phyloP scores from a whole-genome alignment of 2,888 invertebrate species.

The Archips xylosteana region DNA sequence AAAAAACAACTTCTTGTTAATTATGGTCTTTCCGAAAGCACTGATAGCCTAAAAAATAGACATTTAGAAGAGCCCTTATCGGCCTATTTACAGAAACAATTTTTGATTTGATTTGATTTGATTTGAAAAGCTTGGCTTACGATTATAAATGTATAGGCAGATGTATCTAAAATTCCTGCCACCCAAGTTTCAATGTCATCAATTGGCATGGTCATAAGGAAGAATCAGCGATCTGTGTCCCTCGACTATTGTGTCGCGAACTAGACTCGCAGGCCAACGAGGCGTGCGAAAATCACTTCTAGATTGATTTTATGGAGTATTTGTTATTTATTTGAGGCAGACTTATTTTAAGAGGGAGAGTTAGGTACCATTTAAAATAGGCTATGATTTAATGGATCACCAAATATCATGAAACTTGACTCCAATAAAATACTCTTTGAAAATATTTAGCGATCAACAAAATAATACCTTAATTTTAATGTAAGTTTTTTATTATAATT shows the following conservation, averaged over 20 bases:
- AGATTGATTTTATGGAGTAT: constrained; percentile 56
- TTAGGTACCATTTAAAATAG: not conserved
- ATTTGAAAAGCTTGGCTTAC: too few species aligned
- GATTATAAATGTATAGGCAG: not conserved
- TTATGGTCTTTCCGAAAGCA: too few species aligned
- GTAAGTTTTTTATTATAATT: too few species aligned
- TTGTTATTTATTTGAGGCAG: constrained; percentile 40
- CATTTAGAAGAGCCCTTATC: too few species aligned
- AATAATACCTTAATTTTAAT: too few species aligned
- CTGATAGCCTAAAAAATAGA: too few species aligned
- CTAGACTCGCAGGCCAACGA: constrained; percentile 55
- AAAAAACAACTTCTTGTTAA: too few species aligned
- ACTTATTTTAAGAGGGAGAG: constrained; percentile 11
- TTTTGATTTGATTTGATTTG: too few species aligned
- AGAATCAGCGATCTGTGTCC: constrained; percentile 50
- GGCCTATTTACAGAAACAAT: not conserved
- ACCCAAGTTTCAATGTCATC: constrained; percentile 46
- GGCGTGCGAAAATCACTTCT: constrained; percentile 61
- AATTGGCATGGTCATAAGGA: constrained; percentile 64
- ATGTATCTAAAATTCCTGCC: constrained; percentile 13
- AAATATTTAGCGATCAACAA: too few species aligned
- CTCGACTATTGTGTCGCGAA: constrained; percentile 43
- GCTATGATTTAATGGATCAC: not conserved
- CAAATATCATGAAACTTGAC: too few species aligned
- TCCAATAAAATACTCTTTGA: too few species aligned